Percentiles rank a stretch among this genome's conserved stretches.
Conservation (phyloP, 2,113 vertebrate genomes). For the Brachyistius frenatus region DNA sequence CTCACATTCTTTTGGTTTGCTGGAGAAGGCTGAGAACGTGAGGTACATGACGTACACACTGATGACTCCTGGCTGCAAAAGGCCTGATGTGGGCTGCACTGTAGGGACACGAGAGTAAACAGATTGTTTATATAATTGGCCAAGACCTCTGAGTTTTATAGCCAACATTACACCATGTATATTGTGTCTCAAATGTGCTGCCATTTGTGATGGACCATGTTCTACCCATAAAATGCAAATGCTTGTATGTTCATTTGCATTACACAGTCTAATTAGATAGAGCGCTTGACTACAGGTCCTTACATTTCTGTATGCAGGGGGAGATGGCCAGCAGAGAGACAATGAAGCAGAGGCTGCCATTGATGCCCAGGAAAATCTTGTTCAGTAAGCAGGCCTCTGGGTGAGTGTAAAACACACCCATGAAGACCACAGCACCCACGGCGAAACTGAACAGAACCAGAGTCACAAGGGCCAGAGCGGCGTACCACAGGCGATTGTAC, state of each 20-base stretch:
- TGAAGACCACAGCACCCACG: conserved; percentile 88
- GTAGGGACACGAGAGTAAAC: conserved; percentile 19
- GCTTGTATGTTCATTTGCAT: too few relatives aligned
- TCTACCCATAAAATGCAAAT: neutral
- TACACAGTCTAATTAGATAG: conserved; percentile 26
- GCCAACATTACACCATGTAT: neutral
- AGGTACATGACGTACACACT: conserved; percentile 98
- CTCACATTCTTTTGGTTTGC: conserved; percentile 93
- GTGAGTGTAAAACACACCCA: conserved; percentile 91
- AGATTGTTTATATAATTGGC: neutral
- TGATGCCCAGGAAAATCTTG: conserved; percentile 93
- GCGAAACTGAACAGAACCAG: conserved; percentile 91
- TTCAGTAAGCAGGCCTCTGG: conserved; percentile 89
- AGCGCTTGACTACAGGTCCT: conserved; percentile 68
- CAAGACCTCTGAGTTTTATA: neutral
- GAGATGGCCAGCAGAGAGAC: conserved; percentile 93
- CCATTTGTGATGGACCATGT: neutral
- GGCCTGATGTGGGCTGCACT: conserved; percentile 94
- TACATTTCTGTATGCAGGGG: conserved; percentile 92
- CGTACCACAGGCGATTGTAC: conserved; percentile 93
- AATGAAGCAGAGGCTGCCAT: conserved; percentile 90
- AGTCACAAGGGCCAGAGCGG: conserved; percentile 90
- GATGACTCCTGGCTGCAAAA: conserved; percentile 95
- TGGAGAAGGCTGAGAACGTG: conserved; percentile 96
- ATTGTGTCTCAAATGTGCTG: neutral